A percentile compares a stretch with the other conserved stretches of the same genome.
Conservation (phyloP, 2,797 vertebrate species). For the Coreius guichenoti region DNA sequence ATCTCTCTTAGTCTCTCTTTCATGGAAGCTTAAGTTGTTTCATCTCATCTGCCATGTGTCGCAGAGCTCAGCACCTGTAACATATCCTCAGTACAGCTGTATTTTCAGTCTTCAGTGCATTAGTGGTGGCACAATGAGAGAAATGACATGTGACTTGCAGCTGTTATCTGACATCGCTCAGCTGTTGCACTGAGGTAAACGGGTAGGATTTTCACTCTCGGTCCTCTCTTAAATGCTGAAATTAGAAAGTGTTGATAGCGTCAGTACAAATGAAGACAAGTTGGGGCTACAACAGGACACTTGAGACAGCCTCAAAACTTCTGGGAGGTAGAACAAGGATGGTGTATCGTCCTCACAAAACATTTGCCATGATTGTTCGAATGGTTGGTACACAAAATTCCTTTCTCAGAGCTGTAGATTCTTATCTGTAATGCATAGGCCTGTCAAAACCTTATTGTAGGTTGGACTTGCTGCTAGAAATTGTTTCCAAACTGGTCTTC, state of each 20-base stretch:
- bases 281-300: conserved; percentile 64
- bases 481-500: background rate
- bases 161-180: conserved; percentile 69
- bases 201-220: background rate
- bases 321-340: conserved; percentile 66
- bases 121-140: conserved; percentile 60
- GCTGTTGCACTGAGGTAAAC: conserved; percentile 62
- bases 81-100: conserved; percentile 52
- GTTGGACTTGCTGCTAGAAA: background rate
- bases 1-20: conserved; percentile 7
- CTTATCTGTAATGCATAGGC: background rate
- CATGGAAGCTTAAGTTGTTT: conserved; percentile 15
- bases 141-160: conserved; percentile 61
- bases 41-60: conserved; percentile 5
- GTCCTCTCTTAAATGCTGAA: conserved; percentile 55
- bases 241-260: conserved; percentile 75
- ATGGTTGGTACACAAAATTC: background rate
- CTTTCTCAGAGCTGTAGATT: background rate
- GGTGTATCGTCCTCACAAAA: conserved; percentile 60
- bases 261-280: conserved; percentile 69
- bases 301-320: conserved; percentile 43
- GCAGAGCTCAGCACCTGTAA: conserved; percentile 56
- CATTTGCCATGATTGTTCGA: conserved; percentile 68
- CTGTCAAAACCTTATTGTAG: background rate
- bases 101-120: conserved; percentile 53